These are phyloP conservation scores for Drosophila mimetica DNA, from an alignment of 2,888 invertebrate genomes.

Conservation along the genomic window DNA sequence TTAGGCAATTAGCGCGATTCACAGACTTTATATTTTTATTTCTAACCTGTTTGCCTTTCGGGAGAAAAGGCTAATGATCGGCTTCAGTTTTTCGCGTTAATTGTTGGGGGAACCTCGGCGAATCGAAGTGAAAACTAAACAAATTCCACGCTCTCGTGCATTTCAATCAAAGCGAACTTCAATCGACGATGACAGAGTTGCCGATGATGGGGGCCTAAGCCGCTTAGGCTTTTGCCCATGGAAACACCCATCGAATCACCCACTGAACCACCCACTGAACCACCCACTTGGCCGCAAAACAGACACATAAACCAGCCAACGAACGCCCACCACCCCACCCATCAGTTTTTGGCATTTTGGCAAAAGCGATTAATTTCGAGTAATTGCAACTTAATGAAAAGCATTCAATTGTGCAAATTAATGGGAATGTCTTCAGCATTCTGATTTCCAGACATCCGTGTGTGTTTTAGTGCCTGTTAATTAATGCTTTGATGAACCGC, in stretches of 20 bases:
- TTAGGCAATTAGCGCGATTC: too few relatives aligned
- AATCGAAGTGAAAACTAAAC: conserved; percentile 35
- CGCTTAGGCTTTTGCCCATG: conserved; percentile 25
- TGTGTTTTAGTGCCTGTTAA: conserved; percentile 43
- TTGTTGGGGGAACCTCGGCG: neutral
- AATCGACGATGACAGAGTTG: conserved; percentile 14
- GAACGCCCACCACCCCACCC: neutral
- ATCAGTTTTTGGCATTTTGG: conserved; percentile 53
- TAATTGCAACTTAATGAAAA: conserved; percentile 75
- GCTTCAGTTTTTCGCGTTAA: conserved; percentile 6
- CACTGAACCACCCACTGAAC: neutral
- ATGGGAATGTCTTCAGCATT: conserved; percentile 64
- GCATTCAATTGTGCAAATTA: conserved; percentile 75
- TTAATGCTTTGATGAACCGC: conserved; percentile 41
- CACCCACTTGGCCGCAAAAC: neutral
- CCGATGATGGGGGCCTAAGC: conserved; percentile 16
- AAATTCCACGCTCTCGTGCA: conserved; percentile 23
- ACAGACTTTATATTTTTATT: too few relatives aligned
- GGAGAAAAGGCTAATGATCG: neutral
- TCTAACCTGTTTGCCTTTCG: neutral
- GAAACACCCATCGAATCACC: neutral
- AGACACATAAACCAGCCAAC: neutral
- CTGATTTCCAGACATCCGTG: conserved; percentile 16
- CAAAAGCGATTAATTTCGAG: conserved; percentile 67
- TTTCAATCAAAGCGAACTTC: conserved; percentile 37